Evolutionary conservation across 2,888 invertebrate genomes (phyloP).

Genomic region (Epinotia nisella): DNA sequence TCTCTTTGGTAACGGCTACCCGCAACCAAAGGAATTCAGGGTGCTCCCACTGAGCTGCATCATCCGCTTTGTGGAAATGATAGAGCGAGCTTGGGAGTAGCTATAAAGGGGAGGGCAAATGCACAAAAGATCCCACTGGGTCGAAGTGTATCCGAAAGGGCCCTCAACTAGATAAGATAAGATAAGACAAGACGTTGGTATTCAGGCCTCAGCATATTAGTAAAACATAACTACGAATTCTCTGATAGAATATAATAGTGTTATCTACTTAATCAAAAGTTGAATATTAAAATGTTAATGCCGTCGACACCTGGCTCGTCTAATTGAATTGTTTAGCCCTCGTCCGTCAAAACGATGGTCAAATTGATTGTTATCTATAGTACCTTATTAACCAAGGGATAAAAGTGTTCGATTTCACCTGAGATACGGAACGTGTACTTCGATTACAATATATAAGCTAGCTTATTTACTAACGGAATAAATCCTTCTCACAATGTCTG

Average conservation of each 20-base stretch:
- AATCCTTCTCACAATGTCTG: not conserved
- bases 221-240: conserved; percentile 67
- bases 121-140: no score
- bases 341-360: conserved; percentile 76
- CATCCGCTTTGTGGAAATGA: no score
- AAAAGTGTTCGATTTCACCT: conserved; percentile 12
- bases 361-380: conserved; percentile 74
- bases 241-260: conserved; percentile 7
- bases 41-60: no score
- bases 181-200: no score
- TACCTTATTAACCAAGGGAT: conserved; percentile 13
- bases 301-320: conserved; percentile 76
- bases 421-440: not conserved
- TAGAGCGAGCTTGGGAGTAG: no score
- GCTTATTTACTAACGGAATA: not conserved
- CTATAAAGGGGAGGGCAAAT: no score
- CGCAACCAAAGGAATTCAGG: no score
- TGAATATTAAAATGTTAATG: conserved; percentile 69
- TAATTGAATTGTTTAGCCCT: conserved; percentile 84
- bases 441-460: not conserved
- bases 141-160: no score
- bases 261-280: conserved; percentile 60
- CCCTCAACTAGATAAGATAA: no score
- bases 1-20: no score
- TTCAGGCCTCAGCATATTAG: not conserved